phyloP scores from a whole-genome alignment of 2,797 vertebrate genomes.

The Sphenodon punctatus region DNA sequence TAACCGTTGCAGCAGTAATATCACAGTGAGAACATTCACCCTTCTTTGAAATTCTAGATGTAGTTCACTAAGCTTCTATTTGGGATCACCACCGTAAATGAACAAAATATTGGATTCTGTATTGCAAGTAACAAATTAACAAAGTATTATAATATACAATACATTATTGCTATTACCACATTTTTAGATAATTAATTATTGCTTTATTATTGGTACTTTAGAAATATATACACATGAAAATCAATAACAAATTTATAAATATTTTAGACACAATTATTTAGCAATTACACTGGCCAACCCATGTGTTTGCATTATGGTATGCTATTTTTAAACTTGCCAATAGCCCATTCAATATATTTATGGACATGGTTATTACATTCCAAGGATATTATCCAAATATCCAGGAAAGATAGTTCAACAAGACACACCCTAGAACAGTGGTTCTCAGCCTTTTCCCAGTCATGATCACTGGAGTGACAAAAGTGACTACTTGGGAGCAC shows the following conservation, averaged over 20 bases:
- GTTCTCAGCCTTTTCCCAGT: too few relatives aligned
- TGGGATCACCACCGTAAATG: not conserved
- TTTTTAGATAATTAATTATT: conserved; percentile 46
- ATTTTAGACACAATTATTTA: conserved; percentile 60
- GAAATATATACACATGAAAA: conserved; percentile 38
- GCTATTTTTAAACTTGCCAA: conserved; percentile 44
- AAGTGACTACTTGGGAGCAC: too few relatives aligned
- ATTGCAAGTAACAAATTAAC: not conserved
- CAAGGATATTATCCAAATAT: conserved; percentile 10
- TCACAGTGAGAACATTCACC: not conserved
- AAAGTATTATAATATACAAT: not conserved
- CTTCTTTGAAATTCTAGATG: not conserved
- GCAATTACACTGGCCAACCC: conserved; percentile 50
- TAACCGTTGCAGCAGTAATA: not conserved
- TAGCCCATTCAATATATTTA: conserved; percentile 54
- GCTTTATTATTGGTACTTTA: conserved; percentile 27
- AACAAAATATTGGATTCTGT: not conserved
- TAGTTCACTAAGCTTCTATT: not conserved
- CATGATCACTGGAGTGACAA: too few relatives aligned
- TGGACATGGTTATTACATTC: conserved; percentile 51
- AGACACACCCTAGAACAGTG: conserved; percentile 17
- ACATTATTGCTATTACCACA: conserved; percentile 16
- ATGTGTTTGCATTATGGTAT: conserved; percentile 4
- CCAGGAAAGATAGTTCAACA: conserved; percentile 28
- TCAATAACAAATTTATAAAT: conserved; percentile 59